These are phyloP conservation scores for Malthinus seriepunctatus DNA, from an alignment of 2,888 invertebrate species.

Conservation along the genomic window DNA sequence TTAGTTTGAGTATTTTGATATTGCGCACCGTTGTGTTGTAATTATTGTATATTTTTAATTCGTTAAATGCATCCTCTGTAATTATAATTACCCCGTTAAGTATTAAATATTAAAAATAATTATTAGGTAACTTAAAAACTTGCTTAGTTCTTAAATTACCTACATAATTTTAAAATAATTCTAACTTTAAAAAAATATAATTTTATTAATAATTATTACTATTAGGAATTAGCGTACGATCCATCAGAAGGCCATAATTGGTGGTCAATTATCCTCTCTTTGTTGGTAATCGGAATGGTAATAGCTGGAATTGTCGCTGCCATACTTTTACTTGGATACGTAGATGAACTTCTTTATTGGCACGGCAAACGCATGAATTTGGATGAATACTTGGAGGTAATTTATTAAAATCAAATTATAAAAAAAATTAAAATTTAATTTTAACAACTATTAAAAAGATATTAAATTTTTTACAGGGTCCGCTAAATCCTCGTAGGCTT, in stretches of 20 bases:
- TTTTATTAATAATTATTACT: too few species aligned
- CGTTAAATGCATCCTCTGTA: too few species aligned
- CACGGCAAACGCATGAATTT: conserved; percentile 84
- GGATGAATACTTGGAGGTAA: conserved; percentile 78
- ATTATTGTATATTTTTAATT: too few species aligned
- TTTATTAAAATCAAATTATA: not conserved
- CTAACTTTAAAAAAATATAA: too few species aligned
- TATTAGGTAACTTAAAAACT: too few species aligned
- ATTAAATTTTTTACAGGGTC: conserved; percentile 42
- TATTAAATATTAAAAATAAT: too few species aligned
- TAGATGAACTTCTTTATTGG: conserved; percentile 88
- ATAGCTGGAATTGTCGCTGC: conserved; percentile 87
- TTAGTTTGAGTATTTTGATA: too few species aligned
- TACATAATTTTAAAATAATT: too few species aligned
- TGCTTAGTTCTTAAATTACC: too few species aligned
- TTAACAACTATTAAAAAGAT: not conserved
- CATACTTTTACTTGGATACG: conserved; percentile 87
- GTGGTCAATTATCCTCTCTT: conserved; percentile 84
- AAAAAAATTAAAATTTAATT: not conserved
- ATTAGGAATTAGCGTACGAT: conserved; percentile 74
- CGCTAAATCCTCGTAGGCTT: conserved; percentile 56
- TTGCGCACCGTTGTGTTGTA: too few species aligned
- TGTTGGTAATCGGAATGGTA: conserved; percentile 84
- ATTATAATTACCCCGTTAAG: too few species aligned
- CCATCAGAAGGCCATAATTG: conserved; percentile 84